A percentile compares a stretch with the other conserved stretches of the same genome.
Evolutionary conservation across 2,113 vertebrate genomes (phyloP).

Genomic region (Mellivora capensis): DNA sequence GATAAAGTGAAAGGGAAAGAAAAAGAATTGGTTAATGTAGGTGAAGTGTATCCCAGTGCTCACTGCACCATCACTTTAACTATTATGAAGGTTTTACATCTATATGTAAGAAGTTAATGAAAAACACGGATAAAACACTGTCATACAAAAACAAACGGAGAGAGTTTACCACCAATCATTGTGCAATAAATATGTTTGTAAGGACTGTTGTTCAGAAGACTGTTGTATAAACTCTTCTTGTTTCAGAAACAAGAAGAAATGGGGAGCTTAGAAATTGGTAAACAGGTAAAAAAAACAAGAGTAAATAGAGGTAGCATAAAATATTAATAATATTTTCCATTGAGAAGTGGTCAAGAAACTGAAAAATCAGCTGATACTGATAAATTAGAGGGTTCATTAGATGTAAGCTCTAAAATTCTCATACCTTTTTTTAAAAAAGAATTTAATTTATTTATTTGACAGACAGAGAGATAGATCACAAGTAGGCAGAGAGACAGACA

Average conservation of each 20-base stretch:
- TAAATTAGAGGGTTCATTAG: background rate
- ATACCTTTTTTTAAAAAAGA: no score
- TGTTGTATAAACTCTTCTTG: no score
- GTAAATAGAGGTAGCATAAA: background rate
- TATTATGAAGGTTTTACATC: background rate
- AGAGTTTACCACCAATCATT: background rate
- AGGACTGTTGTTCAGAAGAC: background rate
- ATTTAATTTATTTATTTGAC: no score
- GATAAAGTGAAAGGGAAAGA: background rate
- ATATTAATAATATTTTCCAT: background rate
- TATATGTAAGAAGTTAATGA: background rate
- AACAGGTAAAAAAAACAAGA: background rate
- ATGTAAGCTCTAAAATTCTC: background rate
- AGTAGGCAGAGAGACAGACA: no score
- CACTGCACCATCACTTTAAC: no score
- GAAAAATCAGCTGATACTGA: background rate
- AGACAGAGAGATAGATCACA: no score
- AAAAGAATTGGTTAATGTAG: background rate
- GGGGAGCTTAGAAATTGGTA: background rate
- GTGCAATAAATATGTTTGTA: background rate
- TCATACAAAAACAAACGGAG: background rate
- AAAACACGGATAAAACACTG: background rate
- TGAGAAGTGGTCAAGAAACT: background rate
- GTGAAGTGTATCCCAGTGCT: background rate
- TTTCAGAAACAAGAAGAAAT: background rate